phyloP scores from a whole-genome alignment of 2,888 invertebrate genomes.

The Plagiodera versicolora region DNA sequence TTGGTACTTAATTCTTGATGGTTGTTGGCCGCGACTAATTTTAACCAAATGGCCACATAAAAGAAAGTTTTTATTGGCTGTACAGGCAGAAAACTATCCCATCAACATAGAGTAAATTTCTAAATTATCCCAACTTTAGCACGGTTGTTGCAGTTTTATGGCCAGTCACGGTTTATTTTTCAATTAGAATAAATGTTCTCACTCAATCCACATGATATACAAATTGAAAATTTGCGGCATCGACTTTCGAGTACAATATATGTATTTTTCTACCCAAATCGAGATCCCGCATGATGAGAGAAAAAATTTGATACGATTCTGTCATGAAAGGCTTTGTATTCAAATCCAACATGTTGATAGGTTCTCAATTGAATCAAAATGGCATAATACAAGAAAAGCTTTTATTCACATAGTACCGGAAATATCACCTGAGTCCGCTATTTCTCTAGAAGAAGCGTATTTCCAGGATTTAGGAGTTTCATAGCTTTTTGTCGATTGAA shows the following conservation, averaged over 20 bases:
- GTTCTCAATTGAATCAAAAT: background rate
- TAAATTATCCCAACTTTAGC: background rate
- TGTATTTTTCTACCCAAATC: background rate
- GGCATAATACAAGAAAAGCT: background rate
- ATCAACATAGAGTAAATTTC: background rate
- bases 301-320: background rate
- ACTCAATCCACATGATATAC: no score
- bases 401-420: background rate
- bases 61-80: background rate
- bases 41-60: background rate
- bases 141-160: background rate
- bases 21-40: background rate
- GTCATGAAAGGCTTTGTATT: background rate
- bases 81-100: background rate
- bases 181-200: background rate
- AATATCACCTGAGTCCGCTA: no score
- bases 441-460: background rate
- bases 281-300: background rate
- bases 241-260: background rate
- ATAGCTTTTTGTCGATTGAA: no score
- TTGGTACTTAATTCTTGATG: background rate
- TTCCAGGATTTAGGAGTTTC: no score
- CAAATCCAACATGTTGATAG: background rate
- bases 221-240: no score
- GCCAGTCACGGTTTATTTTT: background rate